Percentiles rank a stretch among this genome's conserved stretches.
Conservation (phyloP, 2,113 vertebrate genomes). For the Micromys minutus region DNA sequence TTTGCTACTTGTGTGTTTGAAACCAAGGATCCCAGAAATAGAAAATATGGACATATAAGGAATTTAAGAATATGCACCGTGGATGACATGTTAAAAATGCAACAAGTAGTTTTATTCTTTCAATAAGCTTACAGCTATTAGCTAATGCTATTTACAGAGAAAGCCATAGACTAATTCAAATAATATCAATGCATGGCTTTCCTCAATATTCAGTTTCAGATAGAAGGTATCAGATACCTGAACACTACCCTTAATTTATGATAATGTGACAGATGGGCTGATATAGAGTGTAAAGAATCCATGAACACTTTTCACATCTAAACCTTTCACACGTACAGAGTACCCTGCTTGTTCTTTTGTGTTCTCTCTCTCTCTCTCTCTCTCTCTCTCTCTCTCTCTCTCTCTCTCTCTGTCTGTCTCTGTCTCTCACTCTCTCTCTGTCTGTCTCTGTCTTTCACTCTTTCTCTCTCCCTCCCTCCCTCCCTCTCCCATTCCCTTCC, state of each 20-base stretch:
- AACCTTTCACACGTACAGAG: not conserved
- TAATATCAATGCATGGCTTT: not conserved
- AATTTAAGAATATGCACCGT: not conserved
- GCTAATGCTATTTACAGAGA: not conserved
- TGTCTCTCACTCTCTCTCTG: too few species aligned
- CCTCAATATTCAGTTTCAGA: not conserved
- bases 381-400: too few species aligned
- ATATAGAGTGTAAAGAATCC: not conserved
- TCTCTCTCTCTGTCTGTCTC: too few species aligned
- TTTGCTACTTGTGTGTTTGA: not conserved
- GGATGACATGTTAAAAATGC: not conserved
- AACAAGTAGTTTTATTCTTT: not conserved
- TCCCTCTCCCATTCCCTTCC: too few species aligned
- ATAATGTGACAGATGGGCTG: not conserved
- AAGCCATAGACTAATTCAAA: not conserved
- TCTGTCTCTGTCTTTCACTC: too few species aligned
- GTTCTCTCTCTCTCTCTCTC: not conserved
- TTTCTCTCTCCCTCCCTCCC: too few species aligned
- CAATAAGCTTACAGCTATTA: not conserved
- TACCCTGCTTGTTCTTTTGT: not conserved
- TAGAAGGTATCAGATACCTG: not conserved
- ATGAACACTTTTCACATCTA: not conserved
- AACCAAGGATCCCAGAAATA: not conserved
- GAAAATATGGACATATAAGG: not conserved
- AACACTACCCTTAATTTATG: not conserved